phyloP scores from a whole-genome alignment of 1,140 invertebrate genomes.

The Heliothis subflexa region DNA sequence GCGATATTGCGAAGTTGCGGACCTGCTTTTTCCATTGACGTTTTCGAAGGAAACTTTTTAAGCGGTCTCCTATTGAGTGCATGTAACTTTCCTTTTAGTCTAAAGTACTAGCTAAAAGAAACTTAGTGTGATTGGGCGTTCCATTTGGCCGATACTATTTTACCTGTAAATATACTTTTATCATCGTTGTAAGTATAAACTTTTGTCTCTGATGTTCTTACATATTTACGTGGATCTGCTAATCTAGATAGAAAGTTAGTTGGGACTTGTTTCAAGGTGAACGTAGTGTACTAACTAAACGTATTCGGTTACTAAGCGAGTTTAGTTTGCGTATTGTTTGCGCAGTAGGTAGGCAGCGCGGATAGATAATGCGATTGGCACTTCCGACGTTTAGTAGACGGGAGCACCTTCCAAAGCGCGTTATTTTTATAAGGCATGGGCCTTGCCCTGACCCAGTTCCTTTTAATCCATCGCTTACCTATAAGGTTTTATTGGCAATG shows the following conservation, averaged over 20 bases:
- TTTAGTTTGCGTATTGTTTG: constrained; percentile 49
- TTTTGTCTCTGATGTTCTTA: constrained; percentile 34
- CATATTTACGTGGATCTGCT: constrained; percentile 38
- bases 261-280: constrained; percentile 38
- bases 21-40: constrained; percentile 60
- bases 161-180: constrained; percentile 44
- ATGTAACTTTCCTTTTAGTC: constrained; percentile 71
- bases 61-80: constrained; percentile 65
- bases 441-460: constrained; percentile 81
- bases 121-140: constrained; percentile 62
- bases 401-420: constrained; percentile 61
- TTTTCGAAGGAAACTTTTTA: constrained; percentile 63
- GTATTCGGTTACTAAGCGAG: constrained; percentile 43
- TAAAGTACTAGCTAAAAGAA: constrained; percentile 59
- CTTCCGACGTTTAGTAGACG: constrained; percentile 55
- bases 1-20: constrained; percentile 70
- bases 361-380: constrained; percentile 57
- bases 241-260: constrained; percentile 41
- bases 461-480: constrained; percentile 85
- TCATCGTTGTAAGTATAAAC: constrained; percentile 27
- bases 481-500: constrained; percentile 85
- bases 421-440: constrained; percentile 78
- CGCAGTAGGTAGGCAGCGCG: constrained; percentile 41
- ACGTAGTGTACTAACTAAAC: constrained; percentile 26
- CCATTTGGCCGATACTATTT: constrained; percentile 50